Evolutionary conservation across 2,113 vertebrate species (phyloP), one percentile per base, ranked within the genome.

Genomic region (Todiramphus saurophagus): DNA sequence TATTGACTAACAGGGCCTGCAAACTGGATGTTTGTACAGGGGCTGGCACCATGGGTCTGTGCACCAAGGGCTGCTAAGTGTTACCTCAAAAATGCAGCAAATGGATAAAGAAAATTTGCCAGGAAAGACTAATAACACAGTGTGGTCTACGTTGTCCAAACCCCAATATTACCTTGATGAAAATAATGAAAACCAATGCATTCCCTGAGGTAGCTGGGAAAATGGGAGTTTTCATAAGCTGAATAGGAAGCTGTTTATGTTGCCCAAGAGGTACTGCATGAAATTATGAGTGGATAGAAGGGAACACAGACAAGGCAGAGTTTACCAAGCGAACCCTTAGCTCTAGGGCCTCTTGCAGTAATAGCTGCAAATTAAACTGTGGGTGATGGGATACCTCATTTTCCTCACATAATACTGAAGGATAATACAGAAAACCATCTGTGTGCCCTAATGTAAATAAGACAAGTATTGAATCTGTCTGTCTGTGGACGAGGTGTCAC

Each of bases 31-130:
- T 46, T 37, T 90, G 46, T 30, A 21, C 19, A 56, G 30, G 35
- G 50, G 8, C 30, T 70, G 70, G 14, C 48, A 76, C 51, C 25
- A 9, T 1, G 9, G n/a, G 16, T 41, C 19, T 39, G 41, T 86
- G 41, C 19, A 62, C 19, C 37, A 35, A 41, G 7, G 16, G 11
- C 55, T 62, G 8, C 41, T 74, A 63, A 30, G 23, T 0, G 0
- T n/a, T 64, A 39, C 70, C 67, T 70, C 44, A 79, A 66, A 72
- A 93, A 72, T 11, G 20, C 2, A 1, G 1, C 11, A 58, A 87
- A 31, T 8, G 10, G 19, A 37, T 64, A n/a, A 83, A 79, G 28
- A 78, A 75, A 77, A 76, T n/a, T 16, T 67, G 21, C 37, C 46
- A 74, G 60, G 41, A 89, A 70, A 78, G n/a, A 56, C 30, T 43